These are phyloP conservation scores for Ceratina japonica DNA, from an alignment of 1,140 invertebrate genomes.

Conservation along the genomic window DNA sequence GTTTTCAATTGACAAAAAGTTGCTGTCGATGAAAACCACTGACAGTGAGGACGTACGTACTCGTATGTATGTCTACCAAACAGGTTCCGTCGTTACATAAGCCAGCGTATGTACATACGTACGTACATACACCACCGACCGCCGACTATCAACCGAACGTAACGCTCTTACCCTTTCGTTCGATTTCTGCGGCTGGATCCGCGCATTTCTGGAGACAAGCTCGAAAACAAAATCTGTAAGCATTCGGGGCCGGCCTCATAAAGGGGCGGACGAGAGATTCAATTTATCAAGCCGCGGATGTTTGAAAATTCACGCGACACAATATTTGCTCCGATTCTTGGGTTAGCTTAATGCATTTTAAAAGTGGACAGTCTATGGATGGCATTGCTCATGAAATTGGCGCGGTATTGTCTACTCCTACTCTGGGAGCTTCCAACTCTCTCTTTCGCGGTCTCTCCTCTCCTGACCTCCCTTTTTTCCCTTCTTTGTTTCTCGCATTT, in stretches of 20 bases:
- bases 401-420: constrained; percentile 51
- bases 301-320: constrained; percentile 18
- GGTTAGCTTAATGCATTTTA: constrained; percentile 16
- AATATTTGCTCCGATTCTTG: constrained; percentile 10
- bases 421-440: not conserved
- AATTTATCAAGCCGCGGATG: not conserved
- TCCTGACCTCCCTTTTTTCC: constrained; percentile 8
- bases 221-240: not conserved
- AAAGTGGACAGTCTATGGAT: constrained; percentile 26
- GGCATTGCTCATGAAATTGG: constrained; percentile 44
- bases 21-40: constrained; percentile 18
- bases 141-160: not conserved
- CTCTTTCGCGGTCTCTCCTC: constrained; percentile 19
- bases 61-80: constrained; percentile 36
- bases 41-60: constrained; percentile 1
- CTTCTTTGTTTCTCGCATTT: constrained; percentile 40
- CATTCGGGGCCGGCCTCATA: no score
- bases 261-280: not conserved
- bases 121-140: no score
- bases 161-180: constrained; percentile 31
- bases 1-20: not conserved
- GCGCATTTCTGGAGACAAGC: not conserved
- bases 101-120: not conserved
- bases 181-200: constrained; percentile 1
- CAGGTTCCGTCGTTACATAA: constrained; percentile 45